Percentiles rank a stretch among this genome's conserved stretches.
Evolutionary conservation across 2,113 vertebrate species (phyloP).

Genomic region (Brachirus orientalis): DNA sequence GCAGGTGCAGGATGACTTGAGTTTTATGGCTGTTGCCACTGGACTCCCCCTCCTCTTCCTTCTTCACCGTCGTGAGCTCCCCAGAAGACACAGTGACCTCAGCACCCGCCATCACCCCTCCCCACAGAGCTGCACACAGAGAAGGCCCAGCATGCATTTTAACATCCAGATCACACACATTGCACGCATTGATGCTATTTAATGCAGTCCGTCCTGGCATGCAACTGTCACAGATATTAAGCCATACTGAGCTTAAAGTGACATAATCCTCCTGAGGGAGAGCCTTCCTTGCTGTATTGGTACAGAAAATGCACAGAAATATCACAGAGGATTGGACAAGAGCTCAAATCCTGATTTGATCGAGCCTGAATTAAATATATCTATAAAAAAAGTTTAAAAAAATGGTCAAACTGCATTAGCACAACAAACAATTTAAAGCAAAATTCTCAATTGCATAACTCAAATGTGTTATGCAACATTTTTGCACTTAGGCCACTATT

Average conservation of each 20-base stretch:
- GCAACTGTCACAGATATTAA: slow-evolving; percentile 38
- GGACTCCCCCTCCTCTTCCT: slow-evolving; percentile 83
- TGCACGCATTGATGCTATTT: slow-evolving; percentile 17
- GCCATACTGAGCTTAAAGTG: slow-evolving; percentile 39
- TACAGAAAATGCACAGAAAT: slow-evolving; percentile 1
- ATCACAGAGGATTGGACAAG: not conserved
- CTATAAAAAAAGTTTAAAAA: too few species aligned
- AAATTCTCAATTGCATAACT: not conserved
- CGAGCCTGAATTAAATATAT: too few species aligned
- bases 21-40: slow-evolving; percentile 86
- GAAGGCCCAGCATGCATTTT: slow-evolving; percentile 41
- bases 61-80: slow-evolving; percentile 88
- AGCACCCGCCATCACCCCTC: slow-evolving; percentile 87
- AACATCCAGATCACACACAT: slow-evolving; percentile 46
- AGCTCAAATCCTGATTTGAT: slow-evolving; percentile 2
- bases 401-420: not conserved
- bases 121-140: slow-evolving; percentile 49
- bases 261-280: slow-evolving; percentile 53
- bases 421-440: not conserved
- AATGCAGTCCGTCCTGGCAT: slow-evolving; percentile 45
- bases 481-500: not conserved
- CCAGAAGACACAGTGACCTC: slow-evolving; percentile 89
- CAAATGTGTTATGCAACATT: not conserved
- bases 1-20: slow-evolving; percentile 90
- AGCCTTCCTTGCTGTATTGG: too few species aligned